Base-by-base conservation (phyloP, 1,140 invertebrate genomes). In the Atopsyche davidsoni region DNA sequence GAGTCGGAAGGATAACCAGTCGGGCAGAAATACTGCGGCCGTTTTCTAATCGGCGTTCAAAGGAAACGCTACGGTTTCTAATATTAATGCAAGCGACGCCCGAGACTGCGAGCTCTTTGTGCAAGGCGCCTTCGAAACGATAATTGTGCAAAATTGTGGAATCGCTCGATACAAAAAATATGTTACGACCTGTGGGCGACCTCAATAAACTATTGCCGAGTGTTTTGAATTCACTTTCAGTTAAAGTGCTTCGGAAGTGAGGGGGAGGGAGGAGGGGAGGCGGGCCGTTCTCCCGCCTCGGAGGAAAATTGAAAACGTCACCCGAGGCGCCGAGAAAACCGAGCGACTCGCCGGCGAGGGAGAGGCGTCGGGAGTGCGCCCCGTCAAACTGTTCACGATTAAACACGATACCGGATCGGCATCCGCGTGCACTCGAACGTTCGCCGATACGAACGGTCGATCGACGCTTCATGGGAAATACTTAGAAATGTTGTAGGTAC, bases 101-200 rank as follows among this genome's bases (percentile, higher is more conserved):
- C n/a, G n/a, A n/a, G n/a, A 39, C 25, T 42, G 18, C 40, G 46
- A 43, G 41, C 44, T 17, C 45, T 49, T 49, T 55, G 47, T 51
- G 53, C 36, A 51, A 55, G 35, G 24, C 31, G 47, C 31, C 48
- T 46, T 45, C 53, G 53, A 55, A 55, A 55, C 46, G 40, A 55
- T 47, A 56, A 56, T 56, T 56, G 53, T 56, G 53, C 48, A 56
- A 51, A 56, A 56, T 56, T 47, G 48, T 51, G 48, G 48, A 56
- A 56, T 56, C 39, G 48, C 39, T 39, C 38, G 44, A 24, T 25
- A 45, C 41, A 54, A 48, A 54, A 54, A 52, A 39, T 47, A 44
- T 53, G 44, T 47, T 48, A 54, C 46, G 46, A 48, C 52, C 46
- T 39, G 45, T 32, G 16, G 45, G 31, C 44, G 48, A 51, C 48